Percentiles rank a stretch among this genome's conserved stretches.
These are phyloP conservation scores for Petrocephalus microphthalmus DNA, from an alignment of 2,113 vertebrate genomes.

Conservation along the genomic window DNA sequence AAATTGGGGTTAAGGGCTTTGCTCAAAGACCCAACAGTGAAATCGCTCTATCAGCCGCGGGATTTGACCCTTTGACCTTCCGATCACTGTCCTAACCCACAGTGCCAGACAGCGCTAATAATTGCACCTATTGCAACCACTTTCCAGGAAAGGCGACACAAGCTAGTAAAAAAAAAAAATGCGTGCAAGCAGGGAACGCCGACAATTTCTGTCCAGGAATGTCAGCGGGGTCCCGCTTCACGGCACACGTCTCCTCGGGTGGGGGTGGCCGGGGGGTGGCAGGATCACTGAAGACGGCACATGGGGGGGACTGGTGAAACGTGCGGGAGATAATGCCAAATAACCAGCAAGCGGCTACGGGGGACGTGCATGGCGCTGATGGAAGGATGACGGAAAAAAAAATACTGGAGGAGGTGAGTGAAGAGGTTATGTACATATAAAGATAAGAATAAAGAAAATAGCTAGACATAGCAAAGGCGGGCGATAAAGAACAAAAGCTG, in stretches of 20 bases:
- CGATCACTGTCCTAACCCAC: not conserved
- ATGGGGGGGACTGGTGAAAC: not conserved
- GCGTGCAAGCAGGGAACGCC: not conserved
- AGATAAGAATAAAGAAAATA: not conserved
- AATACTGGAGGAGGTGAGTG: not conserved
- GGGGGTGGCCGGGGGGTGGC: slow-evolving; percentile 19
- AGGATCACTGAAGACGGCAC: slow-evolving; percentile 7
- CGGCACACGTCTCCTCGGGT: not conserved
- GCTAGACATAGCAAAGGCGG: not conserved
- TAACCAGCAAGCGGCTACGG: not conserved
- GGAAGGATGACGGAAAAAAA: not conserved
- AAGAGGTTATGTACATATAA: not conserved
- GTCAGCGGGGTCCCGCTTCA: not conserved
- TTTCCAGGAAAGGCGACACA: not conserved
- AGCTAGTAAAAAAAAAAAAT: not conserved
- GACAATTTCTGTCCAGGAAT: not conserved
- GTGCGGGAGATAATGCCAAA: not conserved
- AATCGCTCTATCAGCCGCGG: not conserved
- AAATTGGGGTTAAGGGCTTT: not conserved
- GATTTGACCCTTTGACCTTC: not conserved
- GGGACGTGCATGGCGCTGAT: not conserved
- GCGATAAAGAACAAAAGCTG: not conserved
- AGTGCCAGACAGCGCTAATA: not conserved
- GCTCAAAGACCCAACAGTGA: not conserved
- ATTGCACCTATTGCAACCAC: not conserved